Evolutionary conservation across 2,888 invertebrate genomes (phyloP).

Genomic region (Tridacna crocea): DNA sequence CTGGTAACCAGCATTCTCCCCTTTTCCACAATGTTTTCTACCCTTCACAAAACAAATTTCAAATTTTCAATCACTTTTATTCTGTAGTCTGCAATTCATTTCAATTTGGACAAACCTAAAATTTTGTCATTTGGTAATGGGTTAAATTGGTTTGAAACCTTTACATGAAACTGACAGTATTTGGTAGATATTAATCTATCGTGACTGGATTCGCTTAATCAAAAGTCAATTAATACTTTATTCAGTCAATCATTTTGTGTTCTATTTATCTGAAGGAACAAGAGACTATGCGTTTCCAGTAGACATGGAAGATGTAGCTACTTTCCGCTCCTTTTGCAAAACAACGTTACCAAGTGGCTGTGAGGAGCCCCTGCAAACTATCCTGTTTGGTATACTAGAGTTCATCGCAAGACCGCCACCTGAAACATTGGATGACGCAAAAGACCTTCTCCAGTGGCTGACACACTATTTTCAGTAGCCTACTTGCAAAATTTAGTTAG

Average conservation of each 20-base stretch:
- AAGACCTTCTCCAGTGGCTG: slow-evolving; percentile 26
- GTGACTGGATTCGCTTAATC: too few species aligned
- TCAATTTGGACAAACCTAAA: too few species aligned
- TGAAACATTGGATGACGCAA: slow-evolving; percentile 28
- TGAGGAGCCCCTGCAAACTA: slow-evolving; percentile 30
- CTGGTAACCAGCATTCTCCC: too few species aligned
- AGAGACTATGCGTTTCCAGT: slow-evolving; percentile 32
- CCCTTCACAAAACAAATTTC: too few species aligned
- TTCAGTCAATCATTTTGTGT: not conserved
- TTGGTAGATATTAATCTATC: too few species aligned
- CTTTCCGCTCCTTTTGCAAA: slow-evolving; percentile 17
- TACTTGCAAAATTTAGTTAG: not conserved
- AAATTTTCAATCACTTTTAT: too few species aligned
- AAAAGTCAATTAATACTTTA: too few species aligned
- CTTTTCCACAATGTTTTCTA: too few species aligned
- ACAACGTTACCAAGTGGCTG: slow-evolving; percentile 24
- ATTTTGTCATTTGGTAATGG: too few species aligned
- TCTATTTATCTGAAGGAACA: slow-evolving; percentile 25
- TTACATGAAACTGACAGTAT: too few species aligned
- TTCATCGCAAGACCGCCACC: slow-evolving; percentile 21
- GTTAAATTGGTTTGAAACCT: too few species aligned
- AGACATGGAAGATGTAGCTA: slow-evolving; percentile 20
- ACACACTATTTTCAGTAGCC: slow-evolving; percentile 28
- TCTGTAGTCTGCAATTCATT: too few species aligned
- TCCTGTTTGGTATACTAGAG: slow-evolving; percentile 27